Base-by-base conservation (phyloP, 2,797 vertebrate species). In the Xenopus petersii region DNA sequence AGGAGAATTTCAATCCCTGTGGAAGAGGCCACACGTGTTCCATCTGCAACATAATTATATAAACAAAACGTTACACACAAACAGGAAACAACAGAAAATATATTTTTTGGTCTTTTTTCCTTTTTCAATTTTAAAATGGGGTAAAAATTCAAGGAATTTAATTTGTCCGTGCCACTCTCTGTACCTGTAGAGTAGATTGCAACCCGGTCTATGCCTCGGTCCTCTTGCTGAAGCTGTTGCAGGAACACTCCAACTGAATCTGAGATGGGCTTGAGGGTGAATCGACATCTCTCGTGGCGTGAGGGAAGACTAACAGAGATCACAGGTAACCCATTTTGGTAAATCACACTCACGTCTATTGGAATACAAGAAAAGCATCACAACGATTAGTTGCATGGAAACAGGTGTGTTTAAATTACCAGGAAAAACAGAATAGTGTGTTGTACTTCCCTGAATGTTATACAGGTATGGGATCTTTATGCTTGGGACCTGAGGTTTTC, bases 1-100 rank as follows among this genome's bases (percentile, higher is more conserved):
- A 99, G 93, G 70, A 99, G 93, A 81, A 99, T 92, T 85, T 99
- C 98, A 78, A 99, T 95, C 10, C 96, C 96, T 59, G 98, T 99
- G 71, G 97, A 98, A 77, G 97, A 95, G 75, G 98, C 95, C 2
- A 99, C 94, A 80, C 98, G 94, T 2, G 93, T 92, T 12, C 96
- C 98, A 88, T 98, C 98, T 92, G 84, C 5, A 80, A 85, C 69
- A 73, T 54, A 71, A 80, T 84, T 76, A 33, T 73, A 26, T 69
- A 5, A 51, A 51, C 26, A 30, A 42, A 42, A 1, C 8, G 36
- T 42, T 9, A 42, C 3, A 42, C 4, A 42, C 36, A 42, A 9
- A 42, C 33, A 36, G 2, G 33, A 36, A 6, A 36, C 21, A 21
- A 21, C 21, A 21, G 21, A 21, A 21, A 21, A 21, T 21, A 21